phyloP scores from a whole-genome alignment of 2,888 invertebrate genomes.

The Limnephilus marmoratus region DNA sequence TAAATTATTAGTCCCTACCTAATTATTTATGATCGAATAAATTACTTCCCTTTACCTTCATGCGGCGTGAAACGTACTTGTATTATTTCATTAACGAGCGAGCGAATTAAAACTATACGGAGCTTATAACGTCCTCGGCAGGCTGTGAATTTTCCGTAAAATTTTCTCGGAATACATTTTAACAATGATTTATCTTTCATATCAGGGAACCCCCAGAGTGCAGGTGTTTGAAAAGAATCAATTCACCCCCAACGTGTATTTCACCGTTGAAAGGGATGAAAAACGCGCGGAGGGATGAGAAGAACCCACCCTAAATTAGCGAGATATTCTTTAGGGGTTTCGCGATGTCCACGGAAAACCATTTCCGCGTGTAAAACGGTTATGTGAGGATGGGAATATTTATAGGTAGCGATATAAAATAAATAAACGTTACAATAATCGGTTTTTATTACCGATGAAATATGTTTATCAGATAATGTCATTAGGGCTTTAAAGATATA shows the following conservation, averaged over 20 bases:
- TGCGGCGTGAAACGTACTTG: background rate
- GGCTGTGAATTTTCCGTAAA: background rate
- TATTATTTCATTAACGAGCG: background rate
- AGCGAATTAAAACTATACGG: background rate
- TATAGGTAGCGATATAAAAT: background rate
- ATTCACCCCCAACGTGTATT: conserved; percentile 21
- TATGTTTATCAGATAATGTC: too few relatives aligned
- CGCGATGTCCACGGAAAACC: background rate
- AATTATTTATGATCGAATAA: background rate
- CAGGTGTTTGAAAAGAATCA: conserved; percentile 52
- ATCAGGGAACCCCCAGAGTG: conserved; percentile 21
- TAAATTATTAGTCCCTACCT: background rate
- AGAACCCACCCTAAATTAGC: conserved; percentile 32
- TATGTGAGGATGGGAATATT: background rate
- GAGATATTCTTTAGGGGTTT: conserved; percentile 18
- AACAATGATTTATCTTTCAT: conserved; percentile 47
- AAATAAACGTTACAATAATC: background rate
- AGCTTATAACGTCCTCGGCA: background rate
- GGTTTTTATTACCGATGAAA: background rate
- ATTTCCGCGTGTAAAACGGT: background rate
- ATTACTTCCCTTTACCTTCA: background rate
- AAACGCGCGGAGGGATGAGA: conserved; percentile 4
- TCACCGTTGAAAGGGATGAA: conserved; percentile 31
- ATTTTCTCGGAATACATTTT: conserved; percentile 13
- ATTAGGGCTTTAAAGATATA: too few relatives aligned